Base-by-base conservation (phyloP, 2,888 invertebrate genomes). In the Heteromyza rotundicornis region DNA sequence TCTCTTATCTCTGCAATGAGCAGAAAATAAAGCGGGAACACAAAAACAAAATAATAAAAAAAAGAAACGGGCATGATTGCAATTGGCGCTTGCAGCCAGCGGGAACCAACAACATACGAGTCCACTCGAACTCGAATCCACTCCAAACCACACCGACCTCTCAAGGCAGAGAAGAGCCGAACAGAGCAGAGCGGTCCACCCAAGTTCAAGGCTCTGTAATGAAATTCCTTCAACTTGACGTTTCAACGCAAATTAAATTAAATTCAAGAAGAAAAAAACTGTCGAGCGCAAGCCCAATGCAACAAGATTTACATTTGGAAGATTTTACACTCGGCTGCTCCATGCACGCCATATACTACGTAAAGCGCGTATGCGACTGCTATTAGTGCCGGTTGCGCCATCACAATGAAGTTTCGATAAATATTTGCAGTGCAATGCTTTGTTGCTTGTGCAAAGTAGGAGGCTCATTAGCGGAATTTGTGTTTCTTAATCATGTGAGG, bases 121-220 rank as follows among this genome's bases (percentile, higher is more conserved):
- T 14, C 3, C 40, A 40, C 7, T 32, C 7, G 32, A 5, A 32
- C 32, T 5, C 12, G 5, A 32, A 5, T 32, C 32, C 32, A 12
- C 12, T 32, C 7, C 32, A 32, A 32, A 32, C 32, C 5, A 32
- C 32, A 32, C 32, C 12, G 32, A n/a, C n/a, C n/a, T n/a, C n/a
- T n/a, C 32, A 32, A 5, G 12, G 32, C 32, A 32, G 32, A 8
- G 32, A 32, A 32, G 7, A 32, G 32, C 32, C 32, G 32, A 5
- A 32, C 32, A 5, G 14, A 3, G 8, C 40, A 40, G 16, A n/a
- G 40, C 40, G n/a, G 3, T 14, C 35, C 32, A 64, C 58, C 67
- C 77, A 77, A 79, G 79, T 79, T 77, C 77, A 77, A 77, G 79
- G 78, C 79, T 78, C 68, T 66, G 60, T 55, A 69, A 65, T 62